These are phyloP conservation scores for Uloborus diversus DNA, from an alignment of 1,140 invertebrate species.

Conservation along the genomic window DNA sequence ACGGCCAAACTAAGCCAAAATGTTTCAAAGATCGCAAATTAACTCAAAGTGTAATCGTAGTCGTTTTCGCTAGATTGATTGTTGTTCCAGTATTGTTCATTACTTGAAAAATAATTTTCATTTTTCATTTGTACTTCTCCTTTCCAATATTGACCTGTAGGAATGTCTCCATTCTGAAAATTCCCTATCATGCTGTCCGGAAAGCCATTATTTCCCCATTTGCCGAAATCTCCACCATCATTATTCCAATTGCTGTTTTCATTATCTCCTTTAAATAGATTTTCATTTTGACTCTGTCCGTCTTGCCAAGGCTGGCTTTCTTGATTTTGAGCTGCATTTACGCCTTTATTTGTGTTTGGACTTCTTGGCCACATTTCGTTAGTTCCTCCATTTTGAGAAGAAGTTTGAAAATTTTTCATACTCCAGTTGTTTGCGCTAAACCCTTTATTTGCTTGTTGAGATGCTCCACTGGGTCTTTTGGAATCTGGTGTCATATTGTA, in stretches of 20 bases:
- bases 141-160: background rate
- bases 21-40: background rate
- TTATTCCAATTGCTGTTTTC: background rate
- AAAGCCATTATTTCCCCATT: background rate
- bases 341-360: background rate
- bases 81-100: background rate
- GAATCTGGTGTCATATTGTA: background rate
- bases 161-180: background rate
- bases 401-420: slow-evolving; percentile 15
- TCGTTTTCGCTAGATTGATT: slow-evolving; percentile 2
- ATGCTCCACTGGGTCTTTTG: background rate
- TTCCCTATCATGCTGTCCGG: background rate
- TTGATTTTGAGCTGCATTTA: background rate
- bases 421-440: slow-evolving; percentile 23
- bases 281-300: background rate
- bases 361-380: background rate
- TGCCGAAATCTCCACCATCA: background rate
- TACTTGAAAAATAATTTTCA: background rate
- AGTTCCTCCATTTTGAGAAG: background rate
- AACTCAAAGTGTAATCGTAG: slow-evolving; percentile 13
- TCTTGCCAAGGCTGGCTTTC: background rate
- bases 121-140: background rate
- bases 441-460: background rate
- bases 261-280: slow-evolving; percentile 1
- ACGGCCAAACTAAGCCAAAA: background rate